Evolutionary conservation across 2,797 vertebrate species (phyloP), one percentile per base, ranked within the genome.

Genomic region (Melanotaenia pygmaea): DNA sequence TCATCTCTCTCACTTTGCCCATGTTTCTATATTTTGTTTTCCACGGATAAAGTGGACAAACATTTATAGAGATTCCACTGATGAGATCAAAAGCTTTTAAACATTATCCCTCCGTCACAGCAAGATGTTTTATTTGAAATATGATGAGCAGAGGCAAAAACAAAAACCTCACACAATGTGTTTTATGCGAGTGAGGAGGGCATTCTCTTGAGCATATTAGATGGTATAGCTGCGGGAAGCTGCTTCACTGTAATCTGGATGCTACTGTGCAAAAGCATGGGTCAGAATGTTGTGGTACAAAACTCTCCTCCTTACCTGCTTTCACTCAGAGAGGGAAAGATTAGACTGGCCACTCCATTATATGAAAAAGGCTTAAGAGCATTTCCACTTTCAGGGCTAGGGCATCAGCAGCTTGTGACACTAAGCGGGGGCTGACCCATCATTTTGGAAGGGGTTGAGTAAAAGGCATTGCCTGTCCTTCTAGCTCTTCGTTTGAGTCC

Each of bases 351-450:
- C 89, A 81, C 86, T 90, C 86, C 67, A 90, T 91, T 91, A 90
- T 91, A 82, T 84, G 74, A 80, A 79, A 84, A 81, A 70, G 82
- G 83, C 86, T 92, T 92, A 91, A 90, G 84, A 89, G 89, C 87
- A 89, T 88, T 89, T 89, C 85, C 77, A 88, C 91, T 91, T 89
- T 89, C 77, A 89, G 83, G 89, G 84, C 78, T 60, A 34, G 87
- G 85, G 89, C 89, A 89, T 90, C 85, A 88, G 86, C 87, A 83
- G 87, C 88, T 89, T 89, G 76, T 91, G 91, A 93, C 91, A 93
- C 91, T 92, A 92, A 88, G 88, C 82, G 18, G 62, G 81, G 85
- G 89, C 88, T 92, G 91, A 90, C 90, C 88, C 78, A 87, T 92
- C 89, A 90, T 89, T 92, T 91, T 89, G 73, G 63, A 76, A 73